These are phyloP conservation scores for Manacus vitellinus DNA, from an alignment of 2,113 vertebrate genomes.

Conservation along the genomic window DNA sequence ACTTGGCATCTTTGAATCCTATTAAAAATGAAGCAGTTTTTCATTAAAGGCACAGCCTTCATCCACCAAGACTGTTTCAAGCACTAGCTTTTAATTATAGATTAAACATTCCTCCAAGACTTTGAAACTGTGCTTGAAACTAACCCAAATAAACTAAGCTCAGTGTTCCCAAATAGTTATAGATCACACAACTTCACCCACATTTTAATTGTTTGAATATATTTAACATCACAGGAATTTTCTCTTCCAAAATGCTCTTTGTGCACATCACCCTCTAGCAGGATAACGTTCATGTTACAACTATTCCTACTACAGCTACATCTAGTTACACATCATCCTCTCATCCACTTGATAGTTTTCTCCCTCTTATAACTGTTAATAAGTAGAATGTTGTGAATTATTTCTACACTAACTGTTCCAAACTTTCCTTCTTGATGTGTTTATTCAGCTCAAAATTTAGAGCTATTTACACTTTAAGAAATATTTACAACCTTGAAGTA, in stretches of 20 bases:
- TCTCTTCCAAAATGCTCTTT: neutral
- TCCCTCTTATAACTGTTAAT: neutral
- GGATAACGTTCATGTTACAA: neutral
- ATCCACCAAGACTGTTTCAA: neutral
- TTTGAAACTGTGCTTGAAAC: neutral
- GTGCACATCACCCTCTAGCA: neutral
- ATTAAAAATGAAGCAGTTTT: neutral
- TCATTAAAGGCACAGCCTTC: neutral
- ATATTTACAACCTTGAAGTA: neutral
- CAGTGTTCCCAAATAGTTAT: neutral
- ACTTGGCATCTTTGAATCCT: neutral
- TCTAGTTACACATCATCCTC: rapidly evolving
- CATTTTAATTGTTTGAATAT: neutral
- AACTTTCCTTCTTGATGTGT: rapidly evolving
- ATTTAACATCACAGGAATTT: neutral
- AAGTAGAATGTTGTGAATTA: neutral
- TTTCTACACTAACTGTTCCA: neutral
- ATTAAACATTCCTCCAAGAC: neutral
- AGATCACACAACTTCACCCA: neutral
- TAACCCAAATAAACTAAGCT: neutral
- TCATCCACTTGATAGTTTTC: rapidly evolving
- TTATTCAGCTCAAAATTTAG: neutral
- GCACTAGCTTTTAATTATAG: conserved; percentile 27
- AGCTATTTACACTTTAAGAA: neutral
- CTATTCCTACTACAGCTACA: neutral